A percentile compares a stretch with the other conserved stretches of the same genome.
These are phyloP conservation scores for Tetrax tetrax DNA, from an alignment of 2,113 vertebrate genomes.

Conservation along the genomic window DNA sequence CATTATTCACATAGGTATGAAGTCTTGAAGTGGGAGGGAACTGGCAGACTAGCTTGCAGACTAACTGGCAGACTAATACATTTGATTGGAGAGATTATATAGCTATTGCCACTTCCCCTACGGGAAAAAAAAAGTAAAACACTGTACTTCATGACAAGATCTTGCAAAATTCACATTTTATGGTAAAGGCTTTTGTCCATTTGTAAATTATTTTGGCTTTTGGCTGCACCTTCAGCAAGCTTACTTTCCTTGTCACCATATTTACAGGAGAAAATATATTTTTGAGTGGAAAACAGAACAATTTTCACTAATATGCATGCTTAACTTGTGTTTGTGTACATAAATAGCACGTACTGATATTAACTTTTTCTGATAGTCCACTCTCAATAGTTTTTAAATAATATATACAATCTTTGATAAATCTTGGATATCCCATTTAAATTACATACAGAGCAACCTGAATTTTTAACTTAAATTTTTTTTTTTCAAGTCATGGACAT, in stretches of 20 bases:
- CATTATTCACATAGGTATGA: neutral
- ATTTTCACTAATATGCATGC: neutral
- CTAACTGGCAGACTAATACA: neutral
- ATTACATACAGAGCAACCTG: neutral
- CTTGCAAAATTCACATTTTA: neutral
- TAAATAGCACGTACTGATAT: neutral
- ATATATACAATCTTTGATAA: neutral
- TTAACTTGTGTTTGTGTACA: neutral
- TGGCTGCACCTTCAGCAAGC: neutral
- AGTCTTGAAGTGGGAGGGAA: neutral
- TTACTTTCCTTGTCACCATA: neutral
- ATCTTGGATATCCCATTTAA: neutral
- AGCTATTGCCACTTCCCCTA: neutral
- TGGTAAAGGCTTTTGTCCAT: neutral
- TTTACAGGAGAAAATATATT: neutral
- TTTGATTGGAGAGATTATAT: neutral
- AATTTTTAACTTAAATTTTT: neutral
- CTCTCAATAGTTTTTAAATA: neutral
- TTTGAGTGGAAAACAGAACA: neutral
- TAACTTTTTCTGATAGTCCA: neutral
- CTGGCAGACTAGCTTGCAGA: neutral
- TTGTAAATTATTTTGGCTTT: neutral
- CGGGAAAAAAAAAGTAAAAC: neutral
- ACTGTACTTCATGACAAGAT: neutral
- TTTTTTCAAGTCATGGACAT: neutral